These are phyloP conservation scores for Linnaemya vulpina DNA, from an alignment of 2,888 invertebrate species.

Conservation along the genomic window DNA sequence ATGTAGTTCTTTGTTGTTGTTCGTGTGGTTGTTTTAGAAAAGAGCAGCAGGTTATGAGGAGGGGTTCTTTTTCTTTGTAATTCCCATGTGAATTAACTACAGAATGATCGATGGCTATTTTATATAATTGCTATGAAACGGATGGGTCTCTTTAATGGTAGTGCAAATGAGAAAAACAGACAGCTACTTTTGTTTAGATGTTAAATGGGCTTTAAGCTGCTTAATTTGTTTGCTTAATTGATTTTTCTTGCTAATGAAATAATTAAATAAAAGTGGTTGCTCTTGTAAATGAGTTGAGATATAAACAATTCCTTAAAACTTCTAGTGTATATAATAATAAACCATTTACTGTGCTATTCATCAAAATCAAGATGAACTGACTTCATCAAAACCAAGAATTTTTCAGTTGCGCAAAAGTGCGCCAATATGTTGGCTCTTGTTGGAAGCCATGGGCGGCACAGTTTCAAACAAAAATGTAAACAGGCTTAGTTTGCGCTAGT, in stretches of 20 bases:
- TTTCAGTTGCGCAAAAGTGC: not conserved
- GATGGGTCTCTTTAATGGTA: too few species aligned
- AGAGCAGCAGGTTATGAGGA: constrained; percentile 1
- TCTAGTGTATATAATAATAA: too few species aligned
- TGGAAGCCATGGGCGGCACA: too few species aligned
- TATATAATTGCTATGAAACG: not conserved
- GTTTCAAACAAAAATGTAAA: too few species aligned
- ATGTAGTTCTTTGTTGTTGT: not conserved
- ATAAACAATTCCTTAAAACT: too few species aligned
- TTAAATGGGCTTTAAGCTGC: constrained; percentile 7
- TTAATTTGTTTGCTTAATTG: not conserved
- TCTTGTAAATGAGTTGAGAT: too few species aligned
- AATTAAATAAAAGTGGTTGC: too few species aligned
- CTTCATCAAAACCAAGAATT: not conserved
- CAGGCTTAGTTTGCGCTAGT: too few species aligned
- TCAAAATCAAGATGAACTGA: too few species aligned
- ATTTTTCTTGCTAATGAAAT: not conserved
- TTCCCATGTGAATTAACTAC: not conserved
- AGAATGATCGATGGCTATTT: constrained; percentile 19
- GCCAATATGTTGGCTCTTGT: too few species aligned
- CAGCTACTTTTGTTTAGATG: not conserved
- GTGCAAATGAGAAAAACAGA: not conserved
- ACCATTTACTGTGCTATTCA: too few species aligned
- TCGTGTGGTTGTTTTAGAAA: not conserved
- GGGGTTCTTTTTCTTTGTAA: not conserved